A percentile compares a stretch with the other conserved stretches of the same genome.
Evolutionary conservation across 2,797 vertebrate genomes (phyloP).

Genomic region (Gymnocypris eckloni): DNA sequence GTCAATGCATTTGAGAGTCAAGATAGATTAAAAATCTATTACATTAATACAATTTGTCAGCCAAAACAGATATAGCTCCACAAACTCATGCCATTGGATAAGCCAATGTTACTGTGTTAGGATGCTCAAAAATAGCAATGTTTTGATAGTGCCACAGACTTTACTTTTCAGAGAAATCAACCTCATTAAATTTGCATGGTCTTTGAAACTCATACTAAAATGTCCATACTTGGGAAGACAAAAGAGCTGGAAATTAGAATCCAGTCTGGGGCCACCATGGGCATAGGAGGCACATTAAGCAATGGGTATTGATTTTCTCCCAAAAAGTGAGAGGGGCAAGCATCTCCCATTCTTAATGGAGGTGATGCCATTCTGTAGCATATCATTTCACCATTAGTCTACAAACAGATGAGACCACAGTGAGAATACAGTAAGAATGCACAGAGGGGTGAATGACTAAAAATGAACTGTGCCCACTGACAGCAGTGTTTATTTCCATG

Average conservation of each 20-base stretch:
- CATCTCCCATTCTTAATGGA: background rate
- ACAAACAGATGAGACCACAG: background rate
- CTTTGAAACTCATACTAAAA: slow-evolving; percentile 1
- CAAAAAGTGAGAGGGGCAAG: slow-evolving; percentile 1
- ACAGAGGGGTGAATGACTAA: background rate
- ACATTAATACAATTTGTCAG: background rate
- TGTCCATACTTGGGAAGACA: background rate
- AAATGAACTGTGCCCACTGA: background rate
- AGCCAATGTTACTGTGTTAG: background rate
- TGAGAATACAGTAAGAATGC: background rate
- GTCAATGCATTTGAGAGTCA: background rate
- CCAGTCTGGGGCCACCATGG: background rate
- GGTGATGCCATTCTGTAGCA: slow-evolving; percentile 2
- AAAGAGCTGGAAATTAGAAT: slow-evolving; percentile 2
- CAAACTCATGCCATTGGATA: background rate
- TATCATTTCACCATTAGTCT: slow-evolving; percentile 11
- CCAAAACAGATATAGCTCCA: background rate
- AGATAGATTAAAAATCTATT: background rate
- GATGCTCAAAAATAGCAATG: background rate
- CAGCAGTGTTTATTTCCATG: background rate
- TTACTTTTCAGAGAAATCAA: slow-evolving; percentile 16
- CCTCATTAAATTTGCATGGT: slow-evolving; percentile 22
- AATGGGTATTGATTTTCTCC: slow-evolving; percentile 15
- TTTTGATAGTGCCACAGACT: background rate
- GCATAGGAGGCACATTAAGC: background rate